phyloP scores from a whole-genome alignment of 2,888 invertebrate species.

The Drosophila ustulata region DNA sequence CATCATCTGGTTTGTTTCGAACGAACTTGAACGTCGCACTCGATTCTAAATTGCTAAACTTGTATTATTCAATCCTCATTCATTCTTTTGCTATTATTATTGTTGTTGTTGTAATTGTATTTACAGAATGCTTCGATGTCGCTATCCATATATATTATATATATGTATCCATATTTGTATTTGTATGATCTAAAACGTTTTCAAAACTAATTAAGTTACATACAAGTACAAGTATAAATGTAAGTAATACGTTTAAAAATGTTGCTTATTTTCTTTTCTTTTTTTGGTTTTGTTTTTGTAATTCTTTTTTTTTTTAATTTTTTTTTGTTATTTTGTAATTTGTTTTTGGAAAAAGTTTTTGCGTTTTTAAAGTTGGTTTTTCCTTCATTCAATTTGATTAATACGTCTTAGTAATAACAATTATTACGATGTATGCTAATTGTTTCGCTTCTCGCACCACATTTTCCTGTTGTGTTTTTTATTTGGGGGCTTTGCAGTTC shows the following conservation, averaged over 20 bases:
- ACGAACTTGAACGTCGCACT: constrained; percentile 33
- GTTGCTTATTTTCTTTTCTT: constrained; percentile 41
- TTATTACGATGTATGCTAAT: constrained; percentile 72
- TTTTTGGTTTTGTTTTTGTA: constrained; percentile 3
- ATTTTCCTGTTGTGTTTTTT: constrained; percentile 2
- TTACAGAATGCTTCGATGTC: constrained; percentile 80
- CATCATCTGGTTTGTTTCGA: constrained; percentile 15
- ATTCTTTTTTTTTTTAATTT: constrained; percentile 23
- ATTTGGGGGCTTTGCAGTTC: constrained; percentile 7
- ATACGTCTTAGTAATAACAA: constrained; percentile 71
- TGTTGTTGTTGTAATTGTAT: constrained; percentile 60
- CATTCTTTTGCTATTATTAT: constrained; percentile 29
- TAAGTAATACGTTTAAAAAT: constrained; percentile 80
- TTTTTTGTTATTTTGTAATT: constrained; percentile 17
- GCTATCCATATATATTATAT: constrained; percentile 61
- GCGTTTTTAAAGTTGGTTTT: constrained; percentile 53
- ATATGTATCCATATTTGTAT: constrained; percentile 38
- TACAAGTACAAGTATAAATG: constrained; percentile 69
- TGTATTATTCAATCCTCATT: constrained; percentile 11
- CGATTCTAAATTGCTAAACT: constrained; percentile 49
- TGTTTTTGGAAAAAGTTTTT: constrained; percentile 74
- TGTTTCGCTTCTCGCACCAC: constrained; percentile 53
- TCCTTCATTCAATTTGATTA: constrained; percentile 69
- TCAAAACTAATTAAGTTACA: constrained; percentile 77
- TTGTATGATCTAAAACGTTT: constrained; percentile 78